Evolutionary conservation across 2,888 invertebrate species (phyloP).

Genomic region (Nebria brevicollis): DNA sequence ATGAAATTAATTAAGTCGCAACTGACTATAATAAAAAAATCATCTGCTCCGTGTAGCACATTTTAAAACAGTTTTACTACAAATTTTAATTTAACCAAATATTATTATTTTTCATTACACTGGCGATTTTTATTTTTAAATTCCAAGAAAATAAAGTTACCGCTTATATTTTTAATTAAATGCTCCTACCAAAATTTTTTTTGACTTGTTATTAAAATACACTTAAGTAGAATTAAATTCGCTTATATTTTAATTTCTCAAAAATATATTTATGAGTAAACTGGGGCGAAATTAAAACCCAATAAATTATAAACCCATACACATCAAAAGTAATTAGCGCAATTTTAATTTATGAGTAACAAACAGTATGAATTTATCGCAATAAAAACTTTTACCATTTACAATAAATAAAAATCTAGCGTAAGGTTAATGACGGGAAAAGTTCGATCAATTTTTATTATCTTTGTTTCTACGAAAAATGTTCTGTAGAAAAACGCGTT

Average conservation of each 20-base stretch:
- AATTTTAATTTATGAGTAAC: too few species aligned
- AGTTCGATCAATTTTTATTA: not conserved
- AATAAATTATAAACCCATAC: too few species aligned
- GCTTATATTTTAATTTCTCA: not conserved
- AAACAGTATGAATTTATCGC: not conserved
- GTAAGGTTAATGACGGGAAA: not conserved
- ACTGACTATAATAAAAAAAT: constrained; percentile 17
- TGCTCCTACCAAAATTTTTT: not conserved
- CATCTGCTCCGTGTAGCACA: not conserved
- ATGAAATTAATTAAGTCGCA: constrained; percentile 39
- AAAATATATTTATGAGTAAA: too few species aligned
- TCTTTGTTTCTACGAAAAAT: not conserved
- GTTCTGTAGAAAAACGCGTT: constrained; percentile 17
- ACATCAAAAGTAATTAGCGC: too few species aligned
- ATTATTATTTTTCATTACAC: not conserved
- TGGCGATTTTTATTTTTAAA: not conserved
- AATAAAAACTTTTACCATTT: not conserved
- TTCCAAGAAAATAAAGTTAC: not conserved
- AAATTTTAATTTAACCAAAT: not conserved
- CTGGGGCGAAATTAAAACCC: too few species aligned
- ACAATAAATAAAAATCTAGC: not conserved
- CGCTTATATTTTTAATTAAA: not conserved
- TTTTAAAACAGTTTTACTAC: not conserved
- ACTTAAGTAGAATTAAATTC: not conserved
- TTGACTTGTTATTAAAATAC: not conserved